phyloP scores from a whole-genome alignment of 1,140 invertebrate genomes.

The Bombus pascuorum region DNA sequence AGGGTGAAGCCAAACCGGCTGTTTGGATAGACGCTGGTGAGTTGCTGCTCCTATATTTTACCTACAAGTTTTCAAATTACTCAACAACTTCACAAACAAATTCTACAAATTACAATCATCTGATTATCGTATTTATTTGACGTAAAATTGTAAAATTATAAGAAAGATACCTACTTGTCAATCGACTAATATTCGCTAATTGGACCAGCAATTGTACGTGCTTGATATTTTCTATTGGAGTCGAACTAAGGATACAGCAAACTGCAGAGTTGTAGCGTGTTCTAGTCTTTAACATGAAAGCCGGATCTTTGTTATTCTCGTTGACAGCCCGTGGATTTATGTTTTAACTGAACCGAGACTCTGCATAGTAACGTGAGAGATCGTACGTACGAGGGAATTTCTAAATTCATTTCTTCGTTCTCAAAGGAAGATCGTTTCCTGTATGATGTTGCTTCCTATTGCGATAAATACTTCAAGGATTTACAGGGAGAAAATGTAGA shows the following conservation, averaged over 20 bases:
- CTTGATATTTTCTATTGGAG: not conserved
- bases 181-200: not conserved
- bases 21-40: slow-evolving; percentile 86
- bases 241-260: not conserved
- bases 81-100: no score
- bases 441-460: no score
- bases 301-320: slow-evolving; percentile 27
- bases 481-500: not conserved
- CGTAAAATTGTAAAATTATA: not conserved
- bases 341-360: not conserved
- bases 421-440: not conserved
- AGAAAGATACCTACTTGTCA: no score
- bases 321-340: not conserved
- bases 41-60: not conserved
- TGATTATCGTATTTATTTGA: no score
- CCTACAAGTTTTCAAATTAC: no score
- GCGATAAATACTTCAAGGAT: not conserved
- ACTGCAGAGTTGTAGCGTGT: not conserved
- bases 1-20: slow-evolving; percentile 79
- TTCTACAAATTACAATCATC: no score
- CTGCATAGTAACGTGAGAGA: slow-evolving; percentile 12
- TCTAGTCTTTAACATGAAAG: not conserved
- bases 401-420: not conserved
- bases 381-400: not conserved
- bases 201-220: not conserved